Percentiles rank a stretch among this genome's conserved stretches.
Evolutionary conservation across 2,113 vertebrate genomes (phyloP).

Genomic region (Heterotis niloticus): DNA sequence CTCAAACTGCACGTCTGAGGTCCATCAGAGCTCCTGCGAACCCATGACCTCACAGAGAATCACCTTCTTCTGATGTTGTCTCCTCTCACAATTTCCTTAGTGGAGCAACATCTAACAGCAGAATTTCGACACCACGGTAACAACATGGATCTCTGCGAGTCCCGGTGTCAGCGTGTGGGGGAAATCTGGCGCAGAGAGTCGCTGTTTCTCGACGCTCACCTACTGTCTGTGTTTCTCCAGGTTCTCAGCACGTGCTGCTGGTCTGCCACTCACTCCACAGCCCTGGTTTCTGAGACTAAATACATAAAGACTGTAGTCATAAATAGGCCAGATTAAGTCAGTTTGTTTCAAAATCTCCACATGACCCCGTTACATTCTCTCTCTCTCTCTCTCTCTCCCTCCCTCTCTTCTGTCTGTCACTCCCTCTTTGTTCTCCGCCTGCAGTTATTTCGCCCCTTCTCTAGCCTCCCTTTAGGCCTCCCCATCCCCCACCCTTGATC

Average conservation of each 20-base stretch:
- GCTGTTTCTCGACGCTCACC: too few species aligned
- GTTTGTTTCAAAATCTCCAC: constrained; percentile 64
- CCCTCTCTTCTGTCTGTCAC: constrained; percentile 10
- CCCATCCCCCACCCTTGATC: background rate
- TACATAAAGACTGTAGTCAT: constrained; percentile 50
- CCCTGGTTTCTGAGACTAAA: constrained; percentile 47
- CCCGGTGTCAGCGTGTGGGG: too few species aligned
- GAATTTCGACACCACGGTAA: too few species aligned
- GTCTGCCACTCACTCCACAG: constrained; percentile 20
- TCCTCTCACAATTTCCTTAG: background rate
- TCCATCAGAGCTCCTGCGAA: background rate
- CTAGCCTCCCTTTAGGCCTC: background rate
- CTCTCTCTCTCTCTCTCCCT: constrained; percentile 32
- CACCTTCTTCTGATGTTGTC: background rate
- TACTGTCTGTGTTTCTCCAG: too few species aligned
- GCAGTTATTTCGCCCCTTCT: background rate
- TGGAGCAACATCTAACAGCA: background rate
- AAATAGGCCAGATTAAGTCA: constrained; percentile 65
- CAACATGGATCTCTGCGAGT: too few species aligned
- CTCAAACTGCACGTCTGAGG: background rate
- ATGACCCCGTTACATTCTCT: constrained; percentile 58
- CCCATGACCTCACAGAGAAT: background rate
- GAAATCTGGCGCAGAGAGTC: too few species aligned
- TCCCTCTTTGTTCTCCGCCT: constrained; percentile 2
- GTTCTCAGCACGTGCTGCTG: background rate